Percentiles rank a stretch among this genome's conserved stretches.
These are phyloP conservation scores for Amazonetta brasiliensis DNA, from an alignment of 2,797 vertebrate species.

Conservation along the genomic window DNA sequence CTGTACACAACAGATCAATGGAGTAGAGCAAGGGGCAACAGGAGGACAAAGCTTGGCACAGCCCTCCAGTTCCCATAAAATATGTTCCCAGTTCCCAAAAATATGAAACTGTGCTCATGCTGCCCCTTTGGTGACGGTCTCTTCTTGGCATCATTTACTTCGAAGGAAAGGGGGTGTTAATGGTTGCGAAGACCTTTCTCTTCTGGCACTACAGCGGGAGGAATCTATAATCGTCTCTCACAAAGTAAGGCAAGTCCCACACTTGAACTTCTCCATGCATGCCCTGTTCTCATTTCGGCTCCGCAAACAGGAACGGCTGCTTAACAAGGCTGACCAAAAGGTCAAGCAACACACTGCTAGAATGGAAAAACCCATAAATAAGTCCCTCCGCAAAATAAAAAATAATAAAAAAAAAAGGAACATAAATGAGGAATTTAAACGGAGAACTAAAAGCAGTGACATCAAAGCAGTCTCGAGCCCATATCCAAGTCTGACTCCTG, in stretches of 20 bases:
- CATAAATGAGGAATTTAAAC: not conserved
- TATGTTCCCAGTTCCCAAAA: not conserved
- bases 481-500: not conserved
- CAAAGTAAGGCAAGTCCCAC: rapidly evolving
- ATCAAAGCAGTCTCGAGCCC: not conserved
- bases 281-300: not conserved
- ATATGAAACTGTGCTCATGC: rapidly evolving
- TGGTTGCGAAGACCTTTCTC: not conserved
- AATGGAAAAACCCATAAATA: not conserved
- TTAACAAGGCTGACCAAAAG: not conserved
- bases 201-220: not conserved
- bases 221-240: not conserved
- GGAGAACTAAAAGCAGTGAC: not conserved
- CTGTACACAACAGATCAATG: not conserved
- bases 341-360: not conserved
- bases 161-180: not conserved
- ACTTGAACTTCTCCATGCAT: not conserved
- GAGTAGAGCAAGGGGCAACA: not conserved
- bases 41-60: not conserved
- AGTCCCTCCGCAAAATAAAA: not conserved
- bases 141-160: not conserved
- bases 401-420: not conserved
- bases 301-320: not conserved
- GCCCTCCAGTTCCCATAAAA: not conserved
- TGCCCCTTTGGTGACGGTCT: not conserved